A percentile compares a stretch with the other conserved stretches of the same genome.
phyloP scores from a whole-genome alignment of 2,888 invertebrate species.

The Coenonympha arcania region DNA sequence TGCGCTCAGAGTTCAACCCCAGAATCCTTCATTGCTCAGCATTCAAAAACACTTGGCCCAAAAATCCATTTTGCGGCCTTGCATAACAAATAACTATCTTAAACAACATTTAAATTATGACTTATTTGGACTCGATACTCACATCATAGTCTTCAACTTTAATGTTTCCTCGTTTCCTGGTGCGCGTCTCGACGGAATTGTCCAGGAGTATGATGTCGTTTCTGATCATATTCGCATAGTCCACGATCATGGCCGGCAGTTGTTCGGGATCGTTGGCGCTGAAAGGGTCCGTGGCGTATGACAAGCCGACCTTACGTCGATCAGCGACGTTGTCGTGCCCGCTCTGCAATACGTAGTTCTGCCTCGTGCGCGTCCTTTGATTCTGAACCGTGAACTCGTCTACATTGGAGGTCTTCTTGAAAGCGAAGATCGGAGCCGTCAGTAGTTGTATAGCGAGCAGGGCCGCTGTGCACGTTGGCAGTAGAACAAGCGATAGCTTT shows the following conservation, averaged over 20 bases:
- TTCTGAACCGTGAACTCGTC: conserved; percentile 51
- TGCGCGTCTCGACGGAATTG: conserved; percentile 61
- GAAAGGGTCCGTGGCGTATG: conserved; percentile 38
- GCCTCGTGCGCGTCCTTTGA: conserved; percentile 47
- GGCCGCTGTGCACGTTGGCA: conserved; percentile 42
- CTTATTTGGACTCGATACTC: conserved; percentile 32
- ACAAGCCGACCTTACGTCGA: conserved; percentile 38
- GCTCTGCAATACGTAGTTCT: conserved; percentile 50
- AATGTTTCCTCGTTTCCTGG: conserved; percentile 57
- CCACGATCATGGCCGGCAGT: conserved; percentile 53
- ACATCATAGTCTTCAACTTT: conserved; percentile 50
- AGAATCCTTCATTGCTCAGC: no score
- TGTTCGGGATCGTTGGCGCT: conserved; percentile 46
- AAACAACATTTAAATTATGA: conserved; percentile 8
- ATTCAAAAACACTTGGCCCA: no score
- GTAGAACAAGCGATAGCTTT: conserved; percentile 35
- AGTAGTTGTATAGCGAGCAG: conserved; percentile 42
- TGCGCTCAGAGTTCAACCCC: no score
- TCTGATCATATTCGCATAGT: conserved; percentile 62
- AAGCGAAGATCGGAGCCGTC: conserved; percentile 45
- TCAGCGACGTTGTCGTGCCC: conserved; percentile 42
- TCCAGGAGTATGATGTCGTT: conserved; percentile 60
- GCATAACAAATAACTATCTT: no score
- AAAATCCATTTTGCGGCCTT: no score
- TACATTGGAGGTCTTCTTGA: conserved; percentile 40